A percentile compares a stretch with the other conserved stretches of the same genome.
Conservation (phyloP, 1,140 invertebrate species). For the Caenorhabditis tropicalis region DNA sequence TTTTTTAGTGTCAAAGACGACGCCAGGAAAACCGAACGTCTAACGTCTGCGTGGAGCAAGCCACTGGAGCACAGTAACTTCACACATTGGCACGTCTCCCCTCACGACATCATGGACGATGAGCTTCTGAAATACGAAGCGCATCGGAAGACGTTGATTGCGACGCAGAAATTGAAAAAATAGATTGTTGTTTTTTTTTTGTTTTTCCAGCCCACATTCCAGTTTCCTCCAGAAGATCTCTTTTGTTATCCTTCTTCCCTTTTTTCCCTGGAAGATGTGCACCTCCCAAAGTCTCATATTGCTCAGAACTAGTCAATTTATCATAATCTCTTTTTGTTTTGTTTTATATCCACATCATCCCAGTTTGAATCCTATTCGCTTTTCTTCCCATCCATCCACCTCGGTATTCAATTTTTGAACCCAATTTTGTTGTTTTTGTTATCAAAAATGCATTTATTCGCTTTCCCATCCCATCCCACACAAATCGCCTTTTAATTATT, state of each 20-base stretch:
- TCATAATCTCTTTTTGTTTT: neutral
- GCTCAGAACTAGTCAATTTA: constrained; percentile 8
- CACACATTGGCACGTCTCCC: constrained; percentile 54
- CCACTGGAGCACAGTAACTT: constrained; percentile 57
- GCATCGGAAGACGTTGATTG: constrained; percentile 14
- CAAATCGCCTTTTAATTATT: neutral
- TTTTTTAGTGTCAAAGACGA: constrained; percentile 44
- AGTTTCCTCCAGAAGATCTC: constrained; percentile 4
- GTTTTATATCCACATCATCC: neutral
- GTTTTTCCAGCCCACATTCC: neutral
- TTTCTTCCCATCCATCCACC: neutral
- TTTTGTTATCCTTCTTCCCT: neutral
- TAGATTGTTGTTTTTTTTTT: neutral
- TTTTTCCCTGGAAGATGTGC: neutral
- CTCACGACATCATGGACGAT: neutral
- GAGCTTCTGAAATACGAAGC: constrained; percentile 35
- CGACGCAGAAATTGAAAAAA: neutral
- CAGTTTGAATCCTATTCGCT: neutral
- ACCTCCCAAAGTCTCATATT: constrained; percentile 11
- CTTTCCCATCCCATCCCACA: too few relatives aligned
- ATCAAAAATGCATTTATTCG: constrained; percentile 29
- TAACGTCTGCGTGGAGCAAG: constrained; percentile 39
- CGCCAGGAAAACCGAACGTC: neutral
- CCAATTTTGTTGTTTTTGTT: neutral
- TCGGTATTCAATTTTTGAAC: constrained; percentile 14